Evolutionary conservation across 2,113 vertebrate genomes (phyloP).

Genomic region (Galeopterus variegatus): DNA sequence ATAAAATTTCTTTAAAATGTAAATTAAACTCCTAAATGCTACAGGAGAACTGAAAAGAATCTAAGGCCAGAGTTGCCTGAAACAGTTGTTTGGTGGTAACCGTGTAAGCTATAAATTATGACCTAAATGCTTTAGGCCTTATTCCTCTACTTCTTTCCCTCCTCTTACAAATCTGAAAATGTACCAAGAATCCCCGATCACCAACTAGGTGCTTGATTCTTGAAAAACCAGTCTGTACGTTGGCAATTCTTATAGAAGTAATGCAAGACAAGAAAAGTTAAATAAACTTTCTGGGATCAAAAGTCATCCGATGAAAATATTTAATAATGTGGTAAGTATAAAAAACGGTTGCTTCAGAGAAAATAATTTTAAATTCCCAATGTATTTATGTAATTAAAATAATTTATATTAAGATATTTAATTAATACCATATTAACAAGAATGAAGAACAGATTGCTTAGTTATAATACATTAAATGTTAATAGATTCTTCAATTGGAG

Average conservation of each 20-base stretch:
- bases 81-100: neutral
- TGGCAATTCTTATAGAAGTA: neutral
- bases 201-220: neutral
- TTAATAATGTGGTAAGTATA: neutral
- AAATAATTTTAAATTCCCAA: neutral
- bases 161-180: neutral
- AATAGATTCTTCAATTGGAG: conserved; percentile 9
- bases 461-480: conserved; percentile 15
- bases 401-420: neutral
- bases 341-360: neutral
- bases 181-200: neutral
- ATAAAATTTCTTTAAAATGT: neutral
- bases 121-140: neutral
- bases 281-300: neutral
- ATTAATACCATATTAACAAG: neutral
- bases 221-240: neutral
- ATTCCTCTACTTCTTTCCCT: neutral
- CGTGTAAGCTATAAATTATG: neutral
- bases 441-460: neutral
- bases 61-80: neutral
- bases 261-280: neutral
- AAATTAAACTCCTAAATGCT: neutral
- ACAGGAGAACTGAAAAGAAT: neutral
- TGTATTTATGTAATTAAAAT: neutral
- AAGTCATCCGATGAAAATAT: neutral